Percentiles rank a stretch among this genome's conserved stretches.
Evolutionary conservation across 2,113 vertebrate species (phyloP).

Genomic region (Gorsachius goisagi): DNA sequence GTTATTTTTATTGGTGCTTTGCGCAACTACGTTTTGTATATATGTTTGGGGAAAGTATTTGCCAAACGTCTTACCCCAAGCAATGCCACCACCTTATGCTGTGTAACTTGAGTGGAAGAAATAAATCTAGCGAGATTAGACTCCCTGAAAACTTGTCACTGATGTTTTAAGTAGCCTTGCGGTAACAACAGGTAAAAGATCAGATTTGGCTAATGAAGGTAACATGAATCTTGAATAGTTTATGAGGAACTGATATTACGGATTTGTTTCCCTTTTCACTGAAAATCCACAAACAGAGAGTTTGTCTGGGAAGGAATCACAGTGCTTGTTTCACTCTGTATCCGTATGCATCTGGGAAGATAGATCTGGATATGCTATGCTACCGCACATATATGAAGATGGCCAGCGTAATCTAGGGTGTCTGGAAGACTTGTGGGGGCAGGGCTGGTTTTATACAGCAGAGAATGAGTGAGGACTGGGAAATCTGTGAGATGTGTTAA

Average conservation of each 20-base stretch:
- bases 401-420: neutral
- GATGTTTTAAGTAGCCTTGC: rapidly evolving
- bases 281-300: neutral
- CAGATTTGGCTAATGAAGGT: neutral
- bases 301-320: neutral
- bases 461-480: neutral
- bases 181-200: neutral
- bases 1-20: neutral
- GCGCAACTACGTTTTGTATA: neutral
- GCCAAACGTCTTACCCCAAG: neutral
- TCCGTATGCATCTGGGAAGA: neutral
- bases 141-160: neutral
- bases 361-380: rapidly evolving
- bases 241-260: neutral
- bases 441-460: neutral
- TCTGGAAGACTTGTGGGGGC: neutral
- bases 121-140: neutral
- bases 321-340: neutral
- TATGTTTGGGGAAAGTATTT: neutral
- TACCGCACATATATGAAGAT: neutral
- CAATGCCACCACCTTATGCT: neutral
- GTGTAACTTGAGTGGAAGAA: neutral
- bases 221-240: neutral
- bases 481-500: slow-evolving; percentile 11
- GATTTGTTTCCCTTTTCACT: neutral